Conservation (phyloP, 2,113 vertebrate species). For the Eretmochelys imbricata region DNA sequence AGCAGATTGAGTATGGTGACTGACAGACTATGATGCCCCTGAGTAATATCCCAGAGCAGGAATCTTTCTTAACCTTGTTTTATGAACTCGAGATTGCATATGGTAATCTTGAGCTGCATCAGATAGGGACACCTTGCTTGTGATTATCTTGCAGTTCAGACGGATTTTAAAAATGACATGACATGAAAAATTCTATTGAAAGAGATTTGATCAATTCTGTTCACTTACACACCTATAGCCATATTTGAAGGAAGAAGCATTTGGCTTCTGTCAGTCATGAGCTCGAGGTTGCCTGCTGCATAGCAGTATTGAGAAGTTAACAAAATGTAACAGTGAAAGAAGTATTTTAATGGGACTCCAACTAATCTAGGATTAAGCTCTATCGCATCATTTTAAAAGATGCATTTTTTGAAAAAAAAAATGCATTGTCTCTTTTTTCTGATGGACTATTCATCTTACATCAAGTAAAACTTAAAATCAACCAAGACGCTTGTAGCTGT, state of each 20-base stretch:
- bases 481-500: not conserved
- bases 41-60: not conserved
- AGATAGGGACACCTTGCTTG: not conserved
- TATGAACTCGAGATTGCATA: not conserved
- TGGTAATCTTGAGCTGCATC: accelerated
- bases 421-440: not conserved
- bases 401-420: not conserved
- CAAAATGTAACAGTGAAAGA: not conserved
- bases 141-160: constrained; percentile 18
- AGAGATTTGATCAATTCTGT: not conserved
- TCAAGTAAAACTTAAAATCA: not conserved
- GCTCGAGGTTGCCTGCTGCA: not conserved
- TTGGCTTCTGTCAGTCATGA: not conserved
- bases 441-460: not conserved
- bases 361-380: constrained; percentile 9
- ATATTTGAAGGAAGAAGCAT: not conserved
- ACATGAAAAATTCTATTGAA: constrained; percentile 11
- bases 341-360: constrained; percentile 8
- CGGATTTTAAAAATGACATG: constrained; percentile 2
- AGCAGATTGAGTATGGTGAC: not conserved
- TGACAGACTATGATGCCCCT: not conserved
- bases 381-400: not conserved
- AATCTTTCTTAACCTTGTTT: not conserved
- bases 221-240: not conserved
- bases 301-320: not conserved